Evolutionary conservation across 2,797 vertebrate species (phyloP), one percentile per base, ranked within the genome.

Genomic region (Gallirallus australis): DNA sequence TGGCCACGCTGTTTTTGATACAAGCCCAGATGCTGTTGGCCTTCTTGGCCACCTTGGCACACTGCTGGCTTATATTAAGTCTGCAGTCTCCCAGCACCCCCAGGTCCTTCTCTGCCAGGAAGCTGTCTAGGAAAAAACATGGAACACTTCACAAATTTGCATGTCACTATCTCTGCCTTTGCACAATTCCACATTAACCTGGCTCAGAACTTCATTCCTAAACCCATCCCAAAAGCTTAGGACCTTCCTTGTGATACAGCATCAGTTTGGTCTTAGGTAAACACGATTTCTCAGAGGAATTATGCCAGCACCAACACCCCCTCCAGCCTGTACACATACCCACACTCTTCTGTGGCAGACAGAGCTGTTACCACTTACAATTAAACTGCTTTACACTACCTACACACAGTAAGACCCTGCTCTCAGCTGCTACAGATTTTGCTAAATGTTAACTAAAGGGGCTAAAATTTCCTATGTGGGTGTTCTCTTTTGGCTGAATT

Each of bases 111-210:
- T 45, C 42, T 19, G 42, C 18, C 42, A 45, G 42, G 42, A 9
- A 45, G 42, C 42, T 45, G 8, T 9, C 42, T 45, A 45, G 42
- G 42, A 45, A 45, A 45, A 45, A 45, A 45, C 19, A 45, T 45
- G 18, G 42, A 45, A 45, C 42, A 45, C 42, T 45, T 45, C 42
- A 19, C 18, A 7, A 19, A 45, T 45, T 45, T 45, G 42, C 42
- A 8, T 19, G 42, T 45, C 42, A 45, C 42, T 45, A 16, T 48
- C 33, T 65, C 64, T 77, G 39, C 24, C 18, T 86, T 56, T 1
- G 1, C n/a, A 40, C n/a, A 33, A 37, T 68, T 28, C 68, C 85
- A 57, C 2, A 0, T 6, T 8, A 60, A 73, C 6, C 6, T 1
- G 0, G 7, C 25, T 68, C 48, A 72, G 35, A 86, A 45, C 15